Evolutionary conservation across 1,140 invertebrate species (phyloP).

Genomic region (Drosophila biarmipes): DNA sequence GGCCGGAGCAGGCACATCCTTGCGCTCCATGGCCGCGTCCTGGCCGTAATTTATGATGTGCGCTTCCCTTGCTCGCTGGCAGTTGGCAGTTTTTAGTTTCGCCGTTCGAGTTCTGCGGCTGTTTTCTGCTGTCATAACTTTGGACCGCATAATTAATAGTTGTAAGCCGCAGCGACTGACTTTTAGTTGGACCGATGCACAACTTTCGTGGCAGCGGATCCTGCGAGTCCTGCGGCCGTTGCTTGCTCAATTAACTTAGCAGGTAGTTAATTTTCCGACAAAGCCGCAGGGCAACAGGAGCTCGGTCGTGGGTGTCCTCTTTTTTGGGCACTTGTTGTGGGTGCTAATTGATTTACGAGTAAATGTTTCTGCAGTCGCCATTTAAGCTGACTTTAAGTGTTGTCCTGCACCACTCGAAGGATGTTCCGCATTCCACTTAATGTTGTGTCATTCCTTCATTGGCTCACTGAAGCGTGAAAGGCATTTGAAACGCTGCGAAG

Average conservation of each 20-base stretch:
- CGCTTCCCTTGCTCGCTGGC: constrained; percentile 64
- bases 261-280: constrained; percentile 78
- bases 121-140: constrained; percentile 83
- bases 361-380: constrained; percentile 28
- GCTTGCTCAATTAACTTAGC: constrained; percentile 83
- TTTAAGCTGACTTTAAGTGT: constrained; percentile 40
- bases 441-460: background rate
- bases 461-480: constrained; percentile 48
- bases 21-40: constrained; percentile 69
- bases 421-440: background rate
- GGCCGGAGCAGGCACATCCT: constrained; percentile 43
- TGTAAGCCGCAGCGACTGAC: constrained; percentile 62
- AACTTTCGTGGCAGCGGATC: constrained; percentile 65
- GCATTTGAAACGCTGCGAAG: constrained; percentile 53
- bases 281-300: constrained; percentile 49
- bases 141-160: constrained; percentile 80
- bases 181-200: constrained; percentile 65
- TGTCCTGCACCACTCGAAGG: constrained; percentile 6
- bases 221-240: constrained; percentile 40
- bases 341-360: constrained; percentile 73
- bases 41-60: constrained; percentile 79
- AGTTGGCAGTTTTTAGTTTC: constrained; percentile 70
- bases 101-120: constrained; percentile 59
- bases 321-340: constrained; percentile 24
- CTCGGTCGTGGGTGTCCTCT: background rate